Percentiles rank a stretch among this genome's conserved stretches.
Evolutionary conservation across 2,888 invertebrate species (phyloP).

Genomic region (Drosophila quinaria): DNA sequence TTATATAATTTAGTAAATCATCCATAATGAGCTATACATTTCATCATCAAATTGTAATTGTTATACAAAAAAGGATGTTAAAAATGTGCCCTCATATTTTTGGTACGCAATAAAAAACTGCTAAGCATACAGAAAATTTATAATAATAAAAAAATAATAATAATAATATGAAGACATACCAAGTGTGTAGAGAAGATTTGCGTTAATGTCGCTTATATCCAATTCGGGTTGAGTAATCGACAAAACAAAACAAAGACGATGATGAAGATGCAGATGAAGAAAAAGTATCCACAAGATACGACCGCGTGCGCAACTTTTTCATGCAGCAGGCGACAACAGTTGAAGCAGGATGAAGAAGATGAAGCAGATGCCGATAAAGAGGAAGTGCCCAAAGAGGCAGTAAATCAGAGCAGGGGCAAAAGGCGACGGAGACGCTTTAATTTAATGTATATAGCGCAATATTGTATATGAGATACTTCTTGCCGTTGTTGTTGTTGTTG

Average conservation of each 20-base stretch:
- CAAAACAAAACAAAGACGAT: conserved; percentile 32
- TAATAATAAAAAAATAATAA: conserved; percentile 14
- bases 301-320: conserved; percentile 25
- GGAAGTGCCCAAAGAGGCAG: conserved; percentile 62
- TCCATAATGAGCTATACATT: not conserved
- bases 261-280: conserved; percentile 11
- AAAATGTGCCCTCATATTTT: conserved; percentile 32
- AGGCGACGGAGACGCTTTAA: conserved; percentile 39
- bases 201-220: conserved; percentile 58
- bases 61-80: conserved; percentile 27
- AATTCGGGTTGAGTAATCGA: conserved; percentile 50
- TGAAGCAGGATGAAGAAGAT: conserved; percentile 34
- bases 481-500: not conserved
- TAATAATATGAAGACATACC: conserved; percentile 58
- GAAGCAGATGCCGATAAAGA: conserved; percentile 58
- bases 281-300: conserved; percentile 64
- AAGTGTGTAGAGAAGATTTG: conserved; percentile 31
- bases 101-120: conserved; percentile 8
- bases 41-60: not conserved
- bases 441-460: conserved; percentile 50
- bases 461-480: conserved; percentile 25
- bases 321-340: conserved; percentile 15
- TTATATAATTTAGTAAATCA: not conserved
- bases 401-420: conserved; percentile 69
- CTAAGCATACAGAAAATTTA: conserved; percentile 20